Base-by-base conservation (phyloP, 1,140 invertebrate species). In the Hylaeus anthracinus region DNA sequence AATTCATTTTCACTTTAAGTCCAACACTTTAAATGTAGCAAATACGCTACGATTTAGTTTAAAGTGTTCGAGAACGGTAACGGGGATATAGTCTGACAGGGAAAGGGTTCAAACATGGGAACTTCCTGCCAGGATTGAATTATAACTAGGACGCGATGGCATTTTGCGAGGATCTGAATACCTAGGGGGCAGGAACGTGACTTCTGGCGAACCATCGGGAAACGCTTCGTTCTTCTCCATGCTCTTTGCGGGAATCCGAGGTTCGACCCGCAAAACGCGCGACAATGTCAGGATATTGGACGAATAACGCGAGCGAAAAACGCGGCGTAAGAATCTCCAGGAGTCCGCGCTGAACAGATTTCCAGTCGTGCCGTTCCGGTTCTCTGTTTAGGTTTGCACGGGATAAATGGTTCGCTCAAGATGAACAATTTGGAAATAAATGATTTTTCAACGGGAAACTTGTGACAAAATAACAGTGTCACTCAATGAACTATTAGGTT, bases 91-190 rank as follows among this genome's bases (percentile, higher is more conserved):
- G 45, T 5, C 10, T 2, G 26, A 61, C 8, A 26, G 26, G 2
- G 2, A 3, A 72, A 79, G 45, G 8, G 8, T 48, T 48, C 45
- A 8, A 70, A 82, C 72, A 56, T 56, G 14, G 61, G 43, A 12
- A 6, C 45, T 48, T 8, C 45, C 41, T 39, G 45, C n/a, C 4
- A 1, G 58, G 43, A 78, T 77, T 67, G 74, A 70, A 72, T 79
- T 79, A 64, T 64, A 72, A 72, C 69, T 66, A 48, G 51, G 3
- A 72, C 76, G 76, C 72, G 60, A 64, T 9, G 76, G 76, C 12
- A 79, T 72, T 72, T 26, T 41, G 45, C 39, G n/a, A 41, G 76
- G 53, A 5, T 12, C 58, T 10, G 76, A 79, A 79, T 79, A 79
- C 76, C 66, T 51, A 45, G 9, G 3, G 14, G 48, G 39, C 72